Evolutionary conservation across 2,797 vertebrate genomes (phyloP).

Genomic region (Buceros bicornis): DNA sequence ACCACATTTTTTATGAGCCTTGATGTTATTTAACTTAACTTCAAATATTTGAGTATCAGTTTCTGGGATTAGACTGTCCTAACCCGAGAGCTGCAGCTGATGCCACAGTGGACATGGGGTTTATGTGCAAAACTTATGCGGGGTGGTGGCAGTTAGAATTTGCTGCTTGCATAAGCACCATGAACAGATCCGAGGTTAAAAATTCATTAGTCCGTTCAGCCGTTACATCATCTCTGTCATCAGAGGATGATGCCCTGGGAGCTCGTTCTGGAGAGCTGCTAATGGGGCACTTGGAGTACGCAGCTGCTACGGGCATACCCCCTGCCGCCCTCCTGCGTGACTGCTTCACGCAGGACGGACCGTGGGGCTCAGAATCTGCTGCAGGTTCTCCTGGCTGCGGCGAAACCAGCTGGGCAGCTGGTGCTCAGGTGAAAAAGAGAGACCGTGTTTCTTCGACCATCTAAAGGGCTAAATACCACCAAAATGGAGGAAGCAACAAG

Average conservation of each 20-base stretch:
- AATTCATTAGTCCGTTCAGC: not conserved
- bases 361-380: not conserved
- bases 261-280: not conserved
- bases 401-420: not conserved
- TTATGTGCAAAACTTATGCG: accelerated
- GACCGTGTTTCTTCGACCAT: not conserved
- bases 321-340: not conserved
- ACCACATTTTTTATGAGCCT: accelerated
- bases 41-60: not conserved
- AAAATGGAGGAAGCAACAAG: not conserved
- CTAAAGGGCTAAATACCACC: not conserved
- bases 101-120: not conserved
- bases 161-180: not conserved
- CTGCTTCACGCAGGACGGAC: not conserved
- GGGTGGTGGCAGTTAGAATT: not conserved
- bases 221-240: not conserved
- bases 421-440: not conserved
- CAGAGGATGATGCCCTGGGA: not conserved
- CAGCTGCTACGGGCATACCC: not conserved
- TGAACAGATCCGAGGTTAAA: not conserved
- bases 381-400: not conserved
- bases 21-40: not conserved
- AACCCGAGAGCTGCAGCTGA: not conserved
- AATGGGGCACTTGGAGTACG: not conserved
- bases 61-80: not conserved